These are phyloP conservation scores for Todus mexicanus DNA, from an alignment of 2,797 vertebrate genomes.

Conservation along the genomic window DNA sequence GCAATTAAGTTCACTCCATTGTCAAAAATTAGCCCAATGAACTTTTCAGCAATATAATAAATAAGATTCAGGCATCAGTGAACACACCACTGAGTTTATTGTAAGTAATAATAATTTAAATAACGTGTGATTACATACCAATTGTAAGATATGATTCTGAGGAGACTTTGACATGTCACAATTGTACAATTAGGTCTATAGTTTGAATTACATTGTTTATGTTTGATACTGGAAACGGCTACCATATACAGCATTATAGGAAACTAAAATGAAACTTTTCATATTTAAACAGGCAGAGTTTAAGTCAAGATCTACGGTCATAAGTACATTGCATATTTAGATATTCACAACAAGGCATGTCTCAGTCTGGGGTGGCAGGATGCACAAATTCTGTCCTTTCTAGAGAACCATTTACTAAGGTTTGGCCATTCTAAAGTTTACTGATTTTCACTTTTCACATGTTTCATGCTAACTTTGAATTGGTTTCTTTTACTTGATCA, in stretches of 20 bases:
- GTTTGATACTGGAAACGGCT: constrained; percentile 26
- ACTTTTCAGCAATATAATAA: constrained; percentile 36
- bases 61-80: constrained; percentile 60
- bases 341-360: constrained; percentile 32
- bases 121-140: constrained; percentile 39
- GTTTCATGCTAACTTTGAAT: neutral
- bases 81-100: constrained; percentile 68
- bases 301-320: neutral
- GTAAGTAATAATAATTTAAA: constrained; percentile 39
- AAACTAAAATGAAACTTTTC: constrained; percentile 42
- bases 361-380: neutral
- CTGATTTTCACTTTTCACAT: neutral
- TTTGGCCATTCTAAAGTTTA: neutral
- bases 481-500: neutral
- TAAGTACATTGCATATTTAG: constrained; percentile 42
- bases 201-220: constrained; percentile 45
- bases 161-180: constrained; percentile 45
- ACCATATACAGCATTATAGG: constrained; percentile 43
- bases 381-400: constrained; percentile 63
- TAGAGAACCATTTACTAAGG: neutral
- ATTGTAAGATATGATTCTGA: constrained; percentile 22
- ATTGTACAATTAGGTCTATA: constrained; percentile 37
- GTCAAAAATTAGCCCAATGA: neutral
- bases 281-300: constrained; percentile 50
- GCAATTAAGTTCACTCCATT: neutral